Evolutionary conservation across 2,888 invertebrate genomes (phyloP).

Genomic region (Meteorus cinctellus): DNA sequence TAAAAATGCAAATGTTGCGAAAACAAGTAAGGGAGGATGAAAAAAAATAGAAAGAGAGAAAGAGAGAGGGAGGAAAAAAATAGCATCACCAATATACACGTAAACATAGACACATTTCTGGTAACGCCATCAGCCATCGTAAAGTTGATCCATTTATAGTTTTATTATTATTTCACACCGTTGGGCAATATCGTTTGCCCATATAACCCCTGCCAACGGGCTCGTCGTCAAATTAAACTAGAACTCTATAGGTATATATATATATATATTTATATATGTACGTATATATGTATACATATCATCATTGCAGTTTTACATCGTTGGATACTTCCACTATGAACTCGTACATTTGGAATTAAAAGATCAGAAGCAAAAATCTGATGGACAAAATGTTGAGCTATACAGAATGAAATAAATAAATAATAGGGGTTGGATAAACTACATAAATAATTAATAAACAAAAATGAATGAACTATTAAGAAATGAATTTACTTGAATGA

Average conservation of each 20-base stretch:
- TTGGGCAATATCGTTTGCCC: slow-evolving; percentile 66
- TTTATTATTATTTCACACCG: slow-evolving; percentile 72
- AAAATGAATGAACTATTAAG: too few species aligned
- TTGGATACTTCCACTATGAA: slow-evolving; percentile 1
- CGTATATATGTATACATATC: background rate
- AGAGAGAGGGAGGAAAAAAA: background rate
- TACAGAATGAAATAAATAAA: background rate
- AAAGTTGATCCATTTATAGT: slow-evolving; percentile 72
- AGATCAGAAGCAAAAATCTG: background rate
- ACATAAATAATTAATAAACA: too few species aligned
- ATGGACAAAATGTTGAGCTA: background rate
- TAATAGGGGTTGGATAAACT: background rate
- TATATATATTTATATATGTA: slow-evolving; percentile 17
- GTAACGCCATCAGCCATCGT: slow-evolving; percentile 56
- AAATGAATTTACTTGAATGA: too few species aligned
- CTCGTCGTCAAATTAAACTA: slow-evolving; percentile 69
- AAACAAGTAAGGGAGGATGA: background rate
- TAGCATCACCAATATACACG: slow-evolving; percentile 31
- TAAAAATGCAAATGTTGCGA: slow-evolving; percentile 38
- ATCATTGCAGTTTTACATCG: background rate
- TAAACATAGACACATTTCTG: slow-evolving; percentile 34
- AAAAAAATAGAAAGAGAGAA: background rate
- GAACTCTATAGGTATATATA: slow-evolving; percentile 59
- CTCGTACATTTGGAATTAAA: background rate
- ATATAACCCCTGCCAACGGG: slow-evolving; percentile 32